Base-by-base conservation (phyloP, 2,797 vertebrate genomes). In the Scarus forsteni region DNA sequence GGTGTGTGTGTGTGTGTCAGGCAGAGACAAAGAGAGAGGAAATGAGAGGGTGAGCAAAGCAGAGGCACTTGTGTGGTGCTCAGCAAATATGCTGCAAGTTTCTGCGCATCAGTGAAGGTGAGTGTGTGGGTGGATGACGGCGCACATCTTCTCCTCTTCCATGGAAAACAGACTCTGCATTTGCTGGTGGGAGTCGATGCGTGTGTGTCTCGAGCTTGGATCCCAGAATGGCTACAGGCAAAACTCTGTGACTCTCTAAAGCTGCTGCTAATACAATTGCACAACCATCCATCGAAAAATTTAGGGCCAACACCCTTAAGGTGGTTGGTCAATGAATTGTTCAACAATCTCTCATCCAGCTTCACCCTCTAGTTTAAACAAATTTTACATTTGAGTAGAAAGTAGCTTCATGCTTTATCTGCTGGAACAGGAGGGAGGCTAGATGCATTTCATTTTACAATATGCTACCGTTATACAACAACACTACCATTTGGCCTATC, bases 41-140 rank as follows among this genome's bases (percentile, higher is more conserved):
- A 81, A 80, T 44, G 68, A 80, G 76, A 45, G 36, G 56, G 10
- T 62, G 73, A 85, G 85, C 55, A 65, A 80, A 78, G 72, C 16
- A 49, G 61, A 74, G 35, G 77, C 77, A 71, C 87, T 86, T 73
- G 58, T 81, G 79, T 75, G 73, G 80, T 76, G 73, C 81, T 88
- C 63, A 36, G 68, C 44, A 74, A 80, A 85, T 80, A 81, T 56
- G 61, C 60, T 61, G 67, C 46, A 67, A 70, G 69, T 85, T 85
- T 85, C 67, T 75, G 75, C 74, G 76, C 71, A 85, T 77, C 83
- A 70, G 80, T 80, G 77, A 83, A 88, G 80, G 87, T 90, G 66
- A 83, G 68, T 69, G 72, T 50, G 89, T 86, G 83, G 90, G 87
- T 60, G 81, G 80, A 87, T 87, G 87, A 83, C 63, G 55, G 54